Percentiles rank a stretch among this genome's conserved stretches.
These are phyloP conservation scores for Motacilla alba DNA, from an alignment of 2,113 vertebrate genomes.

Conservation along the genomic window DNA sequence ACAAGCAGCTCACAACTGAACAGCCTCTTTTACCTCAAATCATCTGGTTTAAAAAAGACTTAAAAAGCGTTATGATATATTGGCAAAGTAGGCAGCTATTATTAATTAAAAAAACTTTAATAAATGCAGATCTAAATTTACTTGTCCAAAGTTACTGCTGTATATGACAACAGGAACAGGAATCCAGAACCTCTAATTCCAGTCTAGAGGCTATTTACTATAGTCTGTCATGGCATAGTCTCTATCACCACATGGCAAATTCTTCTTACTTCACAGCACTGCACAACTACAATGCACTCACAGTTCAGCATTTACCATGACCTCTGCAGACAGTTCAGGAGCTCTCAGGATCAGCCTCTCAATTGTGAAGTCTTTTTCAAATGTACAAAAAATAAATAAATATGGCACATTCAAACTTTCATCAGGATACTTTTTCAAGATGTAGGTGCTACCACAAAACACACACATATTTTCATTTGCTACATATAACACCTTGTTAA, in stretches of 20 bases:
- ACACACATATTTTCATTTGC: neutral
- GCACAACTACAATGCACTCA: neutral
- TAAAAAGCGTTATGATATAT: neutral
- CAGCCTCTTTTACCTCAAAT: neutral
- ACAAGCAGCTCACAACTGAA: neutral
- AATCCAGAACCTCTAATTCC: neutral
- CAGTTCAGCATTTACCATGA: neutral
- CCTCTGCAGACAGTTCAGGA: neutral
- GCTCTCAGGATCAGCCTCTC: neutral
- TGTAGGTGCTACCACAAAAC: neutral
- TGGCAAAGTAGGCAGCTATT: neutral
- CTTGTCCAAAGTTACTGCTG: neutral
- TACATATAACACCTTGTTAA: neutral
- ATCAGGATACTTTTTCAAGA: neutral
- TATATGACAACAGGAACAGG: neutral
- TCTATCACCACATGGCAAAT: neutral
- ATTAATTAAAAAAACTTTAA: neutral
- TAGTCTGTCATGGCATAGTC: neutral
- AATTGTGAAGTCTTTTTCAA: neutral
- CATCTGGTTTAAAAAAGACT: neutral
- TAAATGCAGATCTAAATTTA: neutral
- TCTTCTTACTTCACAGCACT: neutral
- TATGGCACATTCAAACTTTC: neutral
- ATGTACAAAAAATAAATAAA: neutral
- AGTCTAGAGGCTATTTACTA: neutral